Evolutionary conservation across 2,888 invertebrate species (phyloP), one percentile per base, ranked within the genome.

Genomic region (Erebia aethiops): DNA sequence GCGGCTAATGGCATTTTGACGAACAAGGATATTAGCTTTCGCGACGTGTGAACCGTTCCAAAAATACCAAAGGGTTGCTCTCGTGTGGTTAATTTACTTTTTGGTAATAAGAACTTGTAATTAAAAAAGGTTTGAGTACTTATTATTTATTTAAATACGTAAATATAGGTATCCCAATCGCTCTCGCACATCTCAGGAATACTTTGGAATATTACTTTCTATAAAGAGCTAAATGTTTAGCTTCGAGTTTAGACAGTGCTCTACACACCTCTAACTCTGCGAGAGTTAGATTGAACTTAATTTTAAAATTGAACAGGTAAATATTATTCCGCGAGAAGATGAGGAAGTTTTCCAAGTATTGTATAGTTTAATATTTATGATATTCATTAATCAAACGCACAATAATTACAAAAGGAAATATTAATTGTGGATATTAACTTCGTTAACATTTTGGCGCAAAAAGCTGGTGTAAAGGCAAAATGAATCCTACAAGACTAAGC

Each of bases 1-100:
- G 83, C 80, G 83, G 82, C 81, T 89, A 88, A 88, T 89, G 86
- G 82, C 86, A 83, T 90, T 91, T 89, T 90, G 87, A 90, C 88
- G 86, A 88, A 90, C 88, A 86, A 82, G 84, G 83, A 84, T 75
- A 71, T 87, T 86, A 86, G 81, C 78, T 77, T 72, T 78, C 78
- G 78, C 81, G 83, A 84, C 82, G 80, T 77, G 76, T 75, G 75
- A 78, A 80, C 79, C 66, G 65, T 52, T 21, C 58, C 54, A 63
- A 71, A 61, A 63, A 52, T 63, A 58, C 54, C 51, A 60, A 52
- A 60, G 35, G 46, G 46, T 61, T 54, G 41, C 63, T 62, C 21
- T 18, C 18, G 14, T 49, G 62, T 21, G 62, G 62, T 62, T 16
- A 46, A 62, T 60, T 41, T 60, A 43, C 41, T 60, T 60, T 60